Conservation (phyloP, 2,888 invertebrate genomes). For the Ecdyonurus torrentis region DNA sequence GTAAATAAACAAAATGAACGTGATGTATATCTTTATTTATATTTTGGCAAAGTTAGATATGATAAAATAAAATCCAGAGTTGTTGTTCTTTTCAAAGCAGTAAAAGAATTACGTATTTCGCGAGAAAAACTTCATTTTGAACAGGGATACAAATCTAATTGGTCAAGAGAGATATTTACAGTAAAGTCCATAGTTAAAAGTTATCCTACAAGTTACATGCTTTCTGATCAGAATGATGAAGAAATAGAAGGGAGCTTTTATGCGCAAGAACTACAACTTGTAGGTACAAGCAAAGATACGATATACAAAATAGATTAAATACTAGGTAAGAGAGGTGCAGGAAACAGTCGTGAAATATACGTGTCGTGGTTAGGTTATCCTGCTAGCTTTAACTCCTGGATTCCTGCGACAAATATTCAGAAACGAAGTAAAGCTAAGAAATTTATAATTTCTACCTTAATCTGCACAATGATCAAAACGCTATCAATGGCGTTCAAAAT, state of each 20-base stretch:
- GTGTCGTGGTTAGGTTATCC: slow-evolving; percentile 18
- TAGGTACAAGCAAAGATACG: slow-evolving; percentile 5
- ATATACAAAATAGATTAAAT: slow-evolving; percentile 15
- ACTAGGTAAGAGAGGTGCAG: slow-evolving; percentile 10
- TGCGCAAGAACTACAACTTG: too few species aligned
- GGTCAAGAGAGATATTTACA: slow-evolving; percentile 17
- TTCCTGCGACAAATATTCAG: too few species aligned
- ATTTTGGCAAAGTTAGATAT: background rate
- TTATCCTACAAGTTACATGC: too few species aligned
- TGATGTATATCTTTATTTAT: slow-evolving; percentile 6
- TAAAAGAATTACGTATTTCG: slow-evolving; percentile 11
- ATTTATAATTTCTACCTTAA: slow-evolving; percentile 16
- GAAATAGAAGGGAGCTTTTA: too few species aligned
- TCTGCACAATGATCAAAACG: slow-evolving; percentile 16
- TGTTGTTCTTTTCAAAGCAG: slow-evolving; percentile 8
- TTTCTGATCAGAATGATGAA: too few species aligned
- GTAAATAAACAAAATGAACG: too few species aligned
- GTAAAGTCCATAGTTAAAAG: slow-evolving; percentile 11
- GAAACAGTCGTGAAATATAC: slow-evolving; percentile 10
- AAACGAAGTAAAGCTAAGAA: too few species aligned
- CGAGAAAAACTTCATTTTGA: slow-evolving; percentile 14
- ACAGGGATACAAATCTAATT: slow-evolving; percentile 15
- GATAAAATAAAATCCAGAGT: too few species aligned
- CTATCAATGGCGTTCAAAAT: too few species aligned
- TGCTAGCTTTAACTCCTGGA: slow-evolving; percentile 15